Evolutionary conservation across 2,888 invertebrate genomes (phyloP).

Genomic region (Ochropleura plecta): DNA sequence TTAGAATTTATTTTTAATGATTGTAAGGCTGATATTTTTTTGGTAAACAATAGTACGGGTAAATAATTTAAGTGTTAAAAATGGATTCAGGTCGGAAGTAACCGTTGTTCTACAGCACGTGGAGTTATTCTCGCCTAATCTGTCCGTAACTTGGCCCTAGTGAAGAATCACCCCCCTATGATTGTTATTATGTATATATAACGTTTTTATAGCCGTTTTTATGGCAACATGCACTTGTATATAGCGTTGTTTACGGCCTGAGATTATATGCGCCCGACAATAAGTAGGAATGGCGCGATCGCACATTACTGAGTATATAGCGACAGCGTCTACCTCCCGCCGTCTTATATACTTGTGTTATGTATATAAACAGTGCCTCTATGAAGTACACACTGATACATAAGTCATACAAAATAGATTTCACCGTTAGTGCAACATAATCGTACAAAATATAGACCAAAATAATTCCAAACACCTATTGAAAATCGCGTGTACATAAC

Average conservation of each 20-base stretch:
- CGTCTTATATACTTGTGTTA: conserved; percentile 37
- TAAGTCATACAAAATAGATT: conserved; percentile 69
- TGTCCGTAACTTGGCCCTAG: conserved; percentile 54
- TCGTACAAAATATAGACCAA: conserved; percentile 90
- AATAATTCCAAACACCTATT: conserved; percentile 83
- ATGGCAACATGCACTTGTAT: conserved; percentile 74
- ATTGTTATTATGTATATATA: conserved; percentile 76
- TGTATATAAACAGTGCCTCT: conserved; percentile 77
- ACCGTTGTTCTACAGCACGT: conserved; percentile 70
- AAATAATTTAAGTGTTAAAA: conserved; percentile 76
- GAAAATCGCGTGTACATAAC: conserved; percentile 79
- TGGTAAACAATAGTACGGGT: conserved; percentile 86
- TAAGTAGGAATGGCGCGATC: conserved; percentile 68
- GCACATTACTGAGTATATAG: conserved; percentile 39
- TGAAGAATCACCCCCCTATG: conserved; percentile 55
- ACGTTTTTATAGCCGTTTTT: conserved; percentile 72
- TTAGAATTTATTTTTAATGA: conserved; percentile 86
- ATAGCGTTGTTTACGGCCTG: conserved; percentile 78
- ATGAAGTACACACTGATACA: conserved; percentile 69
- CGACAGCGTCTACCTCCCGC: conserved; percentile 34
- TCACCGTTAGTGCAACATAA: conserved; percentile 85
- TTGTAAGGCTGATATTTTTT: conserved; percentile 84
- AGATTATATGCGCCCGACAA: conserved; percentile 81
- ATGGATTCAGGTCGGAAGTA: conserved; percentile 72
- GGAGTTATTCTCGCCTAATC: conserved; percentile 80